These are phyloP conservation scores for Austrolebias charrua DNA, from an alignment of 2,797 vertebrate genomes.

Conservation along the genomic window DNA sequence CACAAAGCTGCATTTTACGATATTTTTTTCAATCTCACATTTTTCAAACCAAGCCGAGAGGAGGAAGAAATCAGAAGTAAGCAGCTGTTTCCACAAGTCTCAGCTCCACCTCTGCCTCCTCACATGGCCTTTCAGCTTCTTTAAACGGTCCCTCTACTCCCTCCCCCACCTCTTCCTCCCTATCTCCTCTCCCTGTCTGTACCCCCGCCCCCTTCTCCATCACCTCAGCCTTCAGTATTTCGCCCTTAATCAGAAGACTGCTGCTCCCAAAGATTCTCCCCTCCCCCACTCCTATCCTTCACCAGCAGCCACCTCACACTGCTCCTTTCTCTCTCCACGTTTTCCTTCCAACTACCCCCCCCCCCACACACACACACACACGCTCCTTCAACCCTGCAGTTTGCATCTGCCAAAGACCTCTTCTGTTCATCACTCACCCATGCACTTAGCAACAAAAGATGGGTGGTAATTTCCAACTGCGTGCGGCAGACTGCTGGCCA, in stretches of 20 bases:
- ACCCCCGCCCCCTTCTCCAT: slow-evolving; percentile 44
- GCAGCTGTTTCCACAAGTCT: slow-evolving; percentile 70
- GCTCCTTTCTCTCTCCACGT: slow-evolving; percentile 52
- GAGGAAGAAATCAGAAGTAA: slow-evolving; percentile 61
- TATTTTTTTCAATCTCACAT: slow-evolving; percentile 32
- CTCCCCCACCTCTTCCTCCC: slow-evolving; percentile 56
- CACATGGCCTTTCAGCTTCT: slow-evolving; percentile 75
- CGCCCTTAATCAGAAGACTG: slow-evolving; percentile 80
- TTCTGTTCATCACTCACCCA: slow-evolving; percentile 80
- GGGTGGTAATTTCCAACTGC: slow-evolving; percentile 74
- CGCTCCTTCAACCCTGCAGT: slow-evolving; percentile 78
- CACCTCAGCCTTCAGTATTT: slow-evolving; percentile 70
- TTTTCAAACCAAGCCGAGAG: slow-evolving; percentile 67
- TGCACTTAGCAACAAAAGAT: slow-evolving; percentile 82
- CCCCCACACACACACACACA: slow-evolving; percentile 14
- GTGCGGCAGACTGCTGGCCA: slow-evolving; percentile 56
- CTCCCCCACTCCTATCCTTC: slow-evolving; percentile 54
- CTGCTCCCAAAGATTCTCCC: slow-evolving; percentile 50
- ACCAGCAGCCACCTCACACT: slow-evolving; percentile 58
- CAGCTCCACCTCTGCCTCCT: slow-evolving; percentile 62
- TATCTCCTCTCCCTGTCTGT: slow-evolving; percentile 47
- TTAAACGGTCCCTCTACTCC: slow-evolving; percentile 75
- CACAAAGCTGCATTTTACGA: slow-evolving; percentile 26
- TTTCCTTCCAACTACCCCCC: slow-evolving; percentile 22
- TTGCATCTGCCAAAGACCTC: slow-evolving; percentile 80